Conservation (phyloP, 2,113 vertebrate genomes). For the Platanista minor region DNA sequence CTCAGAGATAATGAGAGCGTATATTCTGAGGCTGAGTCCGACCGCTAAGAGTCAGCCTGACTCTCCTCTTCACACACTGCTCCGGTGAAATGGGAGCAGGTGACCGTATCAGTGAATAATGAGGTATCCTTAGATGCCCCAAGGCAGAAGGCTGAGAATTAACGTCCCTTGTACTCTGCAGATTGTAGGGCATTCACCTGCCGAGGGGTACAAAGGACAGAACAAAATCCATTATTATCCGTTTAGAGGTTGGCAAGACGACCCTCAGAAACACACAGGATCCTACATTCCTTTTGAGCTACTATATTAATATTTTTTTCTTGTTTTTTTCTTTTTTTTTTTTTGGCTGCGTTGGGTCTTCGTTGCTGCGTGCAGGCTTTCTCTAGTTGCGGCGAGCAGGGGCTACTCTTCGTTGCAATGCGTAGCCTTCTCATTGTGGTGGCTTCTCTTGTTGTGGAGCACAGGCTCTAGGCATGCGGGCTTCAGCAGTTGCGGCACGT, state of each 20-base stretch:
- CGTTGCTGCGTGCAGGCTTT: too few species aligned
- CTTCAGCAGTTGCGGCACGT: too few species aligned
- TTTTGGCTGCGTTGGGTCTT: too few species aligned
- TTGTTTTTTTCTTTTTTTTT: not conserved
- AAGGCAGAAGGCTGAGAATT: not conserved
- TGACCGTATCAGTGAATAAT: not conserved
- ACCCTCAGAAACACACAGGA: not conserved
- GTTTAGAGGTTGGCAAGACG: not conserved
- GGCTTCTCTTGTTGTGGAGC: too few species aligned
- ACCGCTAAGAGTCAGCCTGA: not conserved
- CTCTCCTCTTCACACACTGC: not conserved
- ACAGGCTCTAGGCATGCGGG: too few species aligned
- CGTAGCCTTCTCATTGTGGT: too few species aligned
- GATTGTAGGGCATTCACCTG: not conserved
- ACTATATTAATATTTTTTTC: not conserved
- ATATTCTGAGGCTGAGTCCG: not conserved
- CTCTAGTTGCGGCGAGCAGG: too few species aligned
- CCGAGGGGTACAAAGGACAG: not conserved
- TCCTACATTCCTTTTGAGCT: not conserved
- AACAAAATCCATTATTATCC: not conserved
- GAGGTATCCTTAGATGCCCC: conserved; percentile 5
- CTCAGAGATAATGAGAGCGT: not conserved
- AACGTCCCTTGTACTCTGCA: not conserved
- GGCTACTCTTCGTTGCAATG: too few species aligned
- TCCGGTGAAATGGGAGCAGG: not conserved